Evolutionary conservation across 2,113 vertebrate genomes (phyloP).

Genomic region (Asarcornis scutulata): DNA sequence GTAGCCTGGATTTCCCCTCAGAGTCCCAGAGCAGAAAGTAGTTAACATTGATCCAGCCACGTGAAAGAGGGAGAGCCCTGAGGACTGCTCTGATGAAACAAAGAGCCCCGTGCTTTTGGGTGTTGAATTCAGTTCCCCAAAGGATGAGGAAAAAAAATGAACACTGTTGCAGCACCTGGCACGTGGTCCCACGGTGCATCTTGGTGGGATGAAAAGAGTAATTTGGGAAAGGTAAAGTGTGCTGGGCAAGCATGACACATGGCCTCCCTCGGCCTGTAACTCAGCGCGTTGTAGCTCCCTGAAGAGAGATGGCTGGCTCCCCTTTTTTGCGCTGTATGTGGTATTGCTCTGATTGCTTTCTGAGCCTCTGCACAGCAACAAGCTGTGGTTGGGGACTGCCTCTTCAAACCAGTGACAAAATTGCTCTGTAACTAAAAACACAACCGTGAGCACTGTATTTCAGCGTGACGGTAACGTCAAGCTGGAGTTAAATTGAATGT

Average conservation of each 20-base stretch:
- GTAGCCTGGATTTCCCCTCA: background rate
- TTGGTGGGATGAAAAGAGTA: background rate
- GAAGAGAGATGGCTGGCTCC: background rate
- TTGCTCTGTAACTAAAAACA: background rate
- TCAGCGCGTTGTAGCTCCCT: background rate
- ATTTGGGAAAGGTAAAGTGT: background rate
- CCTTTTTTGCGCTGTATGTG: background rate
- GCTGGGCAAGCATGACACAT: background rate
- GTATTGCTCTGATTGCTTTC: background rate
- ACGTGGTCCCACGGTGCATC: rapidly evolving
- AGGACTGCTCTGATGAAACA: background rate
- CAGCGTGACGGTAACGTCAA: background rate
- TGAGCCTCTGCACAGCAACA: background rate
- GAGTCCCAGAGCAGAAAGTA: background rate
- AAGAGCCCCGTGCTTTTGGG: background rate
- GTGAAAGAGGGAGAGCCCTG: background rate
- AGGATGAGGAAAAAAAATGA: background rate
- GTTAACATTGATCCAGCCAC: background rate
- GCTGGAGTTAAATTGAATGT: slow-evolving; percentile 45
- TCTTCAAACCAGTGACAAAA: slow-evolving; percentile 11
- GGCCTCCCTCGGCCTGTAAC: background rate
- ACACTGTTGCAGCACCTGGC: background rate
- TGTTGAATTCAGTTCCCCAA: background rate
- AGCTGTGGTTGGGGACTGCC: background rate
- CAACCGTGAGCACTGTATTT: slow-evolving; percentile 3